A percentile compares a stretch with the other conserved stretches of the same genome.
Evolutionary conservation across 2,888 invertebrate species (phyloP).

Genomic region (Ommatoiulus sabulosus): DNA sequence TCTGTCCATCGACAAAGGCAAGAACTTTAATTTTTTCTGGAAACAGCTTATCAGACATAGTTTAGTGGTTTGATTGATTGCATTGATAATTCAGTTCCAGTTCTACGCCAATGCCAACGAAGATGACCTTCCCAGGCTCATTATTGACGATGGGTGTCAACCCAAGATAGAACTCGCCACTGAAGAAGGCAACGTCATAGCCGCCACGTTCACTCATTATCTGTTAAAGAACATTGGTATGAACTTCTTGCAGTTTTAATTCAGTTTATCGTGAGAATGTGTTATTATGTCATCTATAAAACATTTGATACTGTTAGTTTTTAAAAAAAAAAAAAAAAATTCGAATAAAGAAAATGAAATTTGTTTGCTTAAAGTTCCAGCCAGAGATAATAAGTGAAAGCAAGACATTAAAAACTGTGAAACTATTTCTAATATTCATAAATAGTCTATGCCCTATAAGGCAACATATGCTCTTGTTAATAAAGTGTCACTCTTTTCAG

Average conservation of each 20-base stretch:
- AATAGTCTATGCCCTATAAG: too few relatives aligned
- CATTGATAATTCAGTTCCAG: slow-evolving; percentile 72
- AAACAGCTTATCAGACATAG: not conserved
- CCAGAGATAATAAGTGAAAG: too few relatives aligned
- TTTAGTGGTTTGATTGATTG: not conserved
- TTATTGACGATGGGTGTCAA: slow-evolving; percentile 92
- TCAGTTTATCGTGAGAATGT: too few relatives aligned
- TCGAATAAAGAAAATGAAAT: too few relatives aligned
- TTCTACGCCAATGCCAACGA: slow-evolving; percentile 73
- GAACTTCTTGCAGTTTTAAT: slow-evolving; percentile 6
- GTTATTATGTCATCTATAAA: too few relatives aligned
- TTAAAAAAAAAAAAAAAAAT: too few relatives aligned
- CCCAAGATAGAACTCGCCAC: slow-evolving; percentile 85
- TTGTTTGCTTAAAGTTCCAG: too few relatives aligned
- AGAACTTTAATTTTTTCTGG: not conserved
- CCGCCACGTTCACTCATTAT: slow-evolving; percentile 92
- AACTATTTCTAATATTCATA: too few relatives aligned
- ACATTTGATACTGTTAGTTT: too few relatives aligned
- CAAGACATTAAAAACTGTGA: too few relatives aligned
- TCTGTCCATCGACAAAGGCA: slow-evolving; percentile 90
- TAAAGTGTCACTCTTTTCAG: slow-evolving; percentile 63
- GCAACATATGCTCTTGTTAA: not conserved
- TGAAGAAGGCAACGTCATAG: slow-evolving; percentile 88
- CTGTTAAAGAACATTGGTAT: slow-evolving; percentile 87
- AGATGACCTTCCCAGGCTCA: slow-evolving; percentile 75